These are phyloP conservation scores for Myrmecophaga tridactyla DNA, from an alignment of 2,113 vertebrate genomes.

Conservation along the genomic window DNA sequence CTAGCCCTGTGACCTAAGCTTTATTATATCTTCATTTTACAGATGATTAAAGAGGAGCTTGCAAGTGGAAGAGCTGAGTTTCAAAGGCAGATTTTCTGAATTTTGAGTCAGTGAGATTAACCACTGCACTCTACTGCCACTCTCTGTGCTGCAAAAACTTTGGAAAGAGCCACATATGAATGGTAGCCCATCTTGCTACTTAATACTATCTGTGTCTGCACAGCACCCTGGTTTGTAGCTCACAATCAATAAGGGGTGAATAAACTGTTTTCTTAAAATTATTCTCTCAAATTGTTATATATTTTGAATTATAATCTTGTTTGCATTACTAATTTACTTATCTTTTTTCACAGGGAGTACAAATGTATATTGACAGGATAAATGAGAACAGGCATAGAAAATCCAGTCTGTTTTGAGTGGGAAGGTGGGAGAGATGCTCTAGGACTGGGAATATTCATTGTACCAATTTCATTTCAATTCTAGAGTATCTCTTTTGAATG, in stretches of 20 bases:
- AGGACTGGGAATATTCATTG: neutral
- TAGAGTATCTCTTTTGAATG: neutral
- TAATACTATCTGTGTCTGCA: neutral
- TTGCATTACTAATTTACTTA: neutral
- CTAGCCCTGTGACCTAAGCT: neutral
- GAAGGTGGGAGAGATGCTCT: neutral
- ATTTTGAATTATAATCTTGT: neutral
- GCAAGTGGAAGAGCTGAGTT: neutral
- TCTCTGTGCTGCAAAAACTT: neutral
- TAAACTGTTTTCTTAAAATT: neutral
- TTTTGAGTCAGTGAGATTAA: neutral
- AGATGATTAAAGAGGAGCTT: neutral
- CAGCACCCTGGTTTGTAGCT: neutral
- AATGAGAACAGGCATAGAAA: neutral
- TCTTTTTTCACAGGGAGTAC: neutral
- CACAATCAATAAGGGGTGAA: neutral
- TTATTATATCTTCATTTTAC: neutral
- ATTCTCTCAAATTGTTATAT: neutral
- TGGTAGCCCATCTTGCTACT: neutral
- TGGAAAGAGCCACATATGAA: neutral
- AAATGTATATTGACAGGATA: neutral
- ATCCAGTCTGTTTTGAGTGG: neutral
- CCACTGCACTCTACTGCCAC: neutral
- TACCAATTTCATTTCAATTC: neutral
- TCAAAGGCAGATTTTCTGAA: neutral